These are phyloP conservation scores for Solen grandis DNA, from an alignment of 1,140 invertebrate genomes.

Conservation along the genomic window DNA sequence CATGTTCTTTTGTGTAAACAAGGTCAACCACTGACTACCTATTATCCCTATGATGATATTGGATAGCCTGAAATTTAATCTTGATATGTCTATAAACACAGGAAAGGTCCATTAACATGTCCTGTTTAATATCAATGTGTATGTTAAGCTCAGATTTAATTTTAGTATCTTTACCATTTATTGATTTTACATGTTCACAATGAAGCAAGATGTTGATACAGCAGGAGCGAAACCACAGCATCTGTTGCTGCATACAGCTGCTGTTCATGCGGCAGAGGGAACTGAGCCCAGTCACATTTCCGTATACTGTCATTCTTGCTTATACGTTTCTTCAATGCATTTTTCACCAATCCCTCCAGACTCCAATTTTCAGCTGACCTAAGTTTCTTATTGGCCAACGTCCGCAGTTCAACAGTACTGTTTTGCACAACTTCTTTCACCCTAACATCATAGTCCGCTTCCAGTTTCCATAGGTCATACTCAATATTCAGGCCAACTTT, in stretches of 20 bases:
- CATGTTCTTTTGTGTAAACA: too few relatives aligned
- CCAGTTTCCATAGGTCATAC: slow-evolving; percentile 66
- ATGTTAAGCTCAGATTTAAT: too few relatives aligned
- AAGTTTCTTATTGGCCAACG: slow-evolving; percentile 58
- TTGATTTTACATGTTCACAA: too few relatives aligned
- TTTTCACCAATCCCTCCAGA: slow-evolving; percentile 60
- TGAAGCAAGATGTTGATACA: slow-evolving; percentile 51
- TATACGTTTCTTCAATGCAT: slow-evolving; percentile 58
- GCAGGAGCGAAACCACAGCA: slow-evolving; percentile 59
- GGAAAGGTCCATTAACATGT: too few relatives aligned
- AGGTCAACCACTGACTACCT: too few relatives aligned
- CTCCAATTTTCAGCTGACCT: slow-evolving; percentile 63
- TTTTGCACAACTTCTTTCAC: slow-evolving; percentile 57
- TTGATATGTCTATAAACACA: too few relatives aligned
- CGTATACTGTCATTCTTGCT: slow-evolving; percentile 59
- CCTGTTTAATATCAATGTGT: too few relatives aligned
- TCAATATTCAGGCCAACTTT: slow-evolving; percentile 63
- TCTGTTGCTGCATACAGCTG: slow-evolving; percentile 66
- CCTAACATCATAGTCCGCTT: slow-evolving; percentile 59
- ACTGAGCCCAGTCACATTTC: slow-evolving; percentile 63
- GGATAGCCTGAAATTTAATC: too few relatives aligned
- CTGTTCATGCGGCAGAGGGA: slow-evolving; percentile 57
- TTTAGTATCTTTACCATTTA: too few relatives aligned
- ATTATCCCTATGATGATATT: too few relatives aligned
- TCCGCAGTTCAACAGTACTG: slow-evolving; percentile 57